Base-by-base conservation (phyloP, 2,797 vertebrate species). In the Anomalospiza imberbis region DNA sequence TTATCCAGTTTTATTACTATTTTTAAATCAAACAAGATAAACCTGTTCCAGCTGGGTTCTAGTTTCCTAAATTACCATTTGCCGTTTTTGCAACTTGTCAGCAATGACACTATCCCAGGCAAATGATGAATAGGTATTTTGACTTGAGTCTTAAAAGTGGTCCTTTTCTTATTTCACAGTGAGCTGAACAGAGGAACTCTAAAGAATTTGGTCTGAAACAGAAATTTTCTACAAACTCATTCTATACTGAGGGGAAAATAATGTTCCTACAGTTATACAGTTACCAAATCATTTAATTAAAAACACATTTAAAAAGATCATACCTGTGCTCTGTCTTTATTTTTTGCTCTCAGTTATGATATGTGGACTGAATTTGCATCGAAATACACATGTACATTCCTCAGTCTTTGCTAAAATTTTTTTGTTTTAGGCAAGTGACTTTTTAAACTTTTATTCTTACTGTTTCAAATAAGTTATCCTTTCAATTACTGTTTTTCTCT, bases 291-390 rank as follows among this genome's bases (percentile, higher is more conserved):
- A 86, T 62, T 92, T 70, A 4, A 60, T 78, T 81, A 61, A 85
- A 74, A 61, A 38, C 14, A 38, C 8, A 3, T 42, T 92, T 75
- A 7, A 72, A 80, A 77, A 48, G 16, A 50, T 54, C 21, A 38
- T 75, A 75, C 8, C 19, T n/a, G 19, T 50, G 22, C 63, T 66
- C 34, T 15, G 13, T 24, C 17, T 89, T 82, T 79, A 10, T 80
- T 18, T 83, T 86, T 78, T 88, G 16, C 9, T 70, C 40, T 83
- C 58, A 70, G 25, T 61, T 65, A 67, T 19, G 17, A 38, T 68
- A 51, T 15, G 3, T 60, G 17, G 87, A 82, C 66, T 97, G 96
- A 97, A 97, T 95, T 96, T 96, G 90, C 71, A 89, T 76, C 67
- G 92, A 97, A 95, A 47, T 58, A 62, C 38, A 89, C 32, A 60